Evolutionary conservation across 2,888 invertebrate genomes (phyloP).

Genomic region (Carterocephalus palaemon): DNA sequence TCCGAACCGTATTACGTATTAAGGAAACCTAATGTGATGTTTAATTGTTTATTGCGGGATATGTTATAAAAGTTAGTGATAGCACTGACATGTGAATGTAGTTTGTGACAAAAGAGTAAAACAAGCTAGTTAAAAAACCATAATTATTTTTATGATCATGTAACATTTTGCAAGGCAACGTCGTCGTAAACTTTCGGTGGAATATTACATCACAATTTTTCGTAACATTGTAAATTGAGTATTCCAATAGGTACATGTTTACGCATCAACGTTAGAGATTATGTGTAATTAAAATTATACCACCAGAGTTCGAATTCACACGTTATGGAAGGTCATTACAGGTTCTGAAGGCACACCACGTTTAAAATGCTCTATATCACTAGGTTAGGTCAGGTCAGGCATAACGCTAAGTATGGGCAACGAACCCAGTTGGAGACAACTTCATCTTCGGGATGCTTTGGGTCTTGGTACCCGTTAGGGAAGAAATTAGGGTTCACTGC

Average conservation of each 20-base stretch:
- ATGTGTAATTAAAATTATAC: slow-evolving; percentile 20
- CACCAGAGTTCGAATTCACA: slow-evolving; percentile 21
- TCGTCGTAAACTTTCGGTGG: slow-evolving; percentile 4
- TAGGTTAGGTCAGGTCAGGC: slow-evolving; percentile 1
- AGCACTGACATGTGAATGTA: neutral
- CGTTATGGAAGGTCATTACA: slow-evolving; percentile 2
- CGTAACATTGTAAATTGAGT: slow-evolving; percentile 55
- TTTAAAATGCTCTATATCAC: slow-evolving; percentile 11
- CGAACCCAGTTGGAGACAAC: slow-evolving; percentile 81
- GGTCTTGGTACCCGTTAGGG: slow-evolving; percentile 76
- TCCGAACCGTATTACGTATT: no score
- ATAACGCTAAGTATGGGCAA: slow-evolving; percentile 35
- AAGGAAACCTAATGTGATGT: no score
- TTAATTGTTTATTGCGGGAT: no score
- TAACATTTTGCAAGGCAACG: no score
- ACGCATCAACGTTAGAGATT: slow-evolving; percentile 32
- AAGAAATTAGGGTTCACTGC: slow-evolving; percentile 73
- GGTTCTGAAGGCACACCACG: slow-evolving; percentile 14
- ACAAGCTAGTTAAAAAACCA: neutral
- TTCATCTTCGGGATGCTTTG: slow-evolving; percentile 78
- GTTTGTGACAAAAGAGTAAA: slow-evolving; percentile 1
- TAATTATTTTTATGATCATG: slow-evolving; percentile 8
- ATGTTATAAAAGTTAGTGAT: neutral
- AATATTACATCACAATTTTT: slow-evolving; percentile 69
- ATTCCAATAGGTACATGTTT: slow-evolving; percentile 64